A percentile compares a stretch with the other conserved stretches of the same genome.
These are phyloP conservation scores for Ptychodera flava DNA, from an alignment of 35 echinoderm and acorn worm genomes.

Conservation along the genomic window DNA sequence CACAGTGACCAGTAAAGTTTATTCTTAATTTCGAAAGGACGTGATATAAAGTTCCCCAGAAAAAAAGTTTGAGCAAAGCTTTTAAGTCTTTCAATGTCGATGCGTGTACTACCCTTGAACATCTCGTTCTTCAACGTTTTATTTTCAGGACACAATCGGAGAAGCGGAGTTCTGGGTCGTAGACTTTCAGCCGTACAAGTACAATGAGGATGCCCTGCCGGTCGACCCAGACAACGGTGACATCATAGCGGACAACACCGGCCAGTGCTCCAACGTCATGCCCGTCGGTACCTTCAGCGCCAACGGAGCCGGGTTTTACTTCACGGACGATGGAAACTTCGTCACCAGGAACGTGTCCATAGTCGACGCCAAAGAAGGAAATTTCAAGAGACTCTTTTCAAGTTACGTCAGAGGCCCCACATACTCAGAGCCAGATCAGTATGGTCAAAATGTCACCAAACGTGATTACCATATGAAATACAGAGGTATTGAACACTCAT, in stretches of 20 bases:
- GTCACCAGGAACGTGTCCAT: background rate
- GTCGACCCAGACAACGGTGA: constrained; percentile 54
- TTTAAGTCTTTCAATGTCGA: no score
- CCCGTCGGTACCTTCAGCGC: constrained; percentile 13
- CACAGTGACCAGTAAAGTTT: no score
- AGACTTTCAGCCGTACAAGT: constrained; percentile 64
- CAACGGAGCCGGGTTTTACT: constrained; percentile 33
- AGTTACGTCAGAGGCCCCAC: background rate
- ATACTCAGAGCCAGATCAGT: background rate
- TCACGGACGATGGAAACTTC: constrained; percentile 58
- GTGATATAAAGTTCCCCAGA: no score
- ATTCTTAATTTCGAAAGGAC: no score
- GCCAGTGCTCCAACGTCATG: constrained; percentile 62
- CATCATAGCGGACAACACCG: constrained; percentile 63
- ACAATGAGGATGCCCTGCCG: background rate
- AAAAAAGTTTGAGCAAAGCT: no score
- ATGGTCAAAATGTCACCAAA: background rate
- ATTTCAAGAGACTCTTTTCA: constrained; percentile 8
- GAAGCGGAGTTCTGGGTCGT: constrained; percentile 72
- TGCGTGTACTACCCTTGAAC: no score
- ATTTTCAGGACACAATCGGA: constrained; percentile 55
- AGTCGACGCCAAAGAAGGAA: background rate
- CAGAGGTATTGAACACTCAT: background rate
- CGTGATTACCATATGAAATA: background rate
- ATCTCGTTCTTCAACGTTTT: no score